Conservation (phyloP, 2,888 invertebrate species). For the Cheilosia grossa region DNA sequence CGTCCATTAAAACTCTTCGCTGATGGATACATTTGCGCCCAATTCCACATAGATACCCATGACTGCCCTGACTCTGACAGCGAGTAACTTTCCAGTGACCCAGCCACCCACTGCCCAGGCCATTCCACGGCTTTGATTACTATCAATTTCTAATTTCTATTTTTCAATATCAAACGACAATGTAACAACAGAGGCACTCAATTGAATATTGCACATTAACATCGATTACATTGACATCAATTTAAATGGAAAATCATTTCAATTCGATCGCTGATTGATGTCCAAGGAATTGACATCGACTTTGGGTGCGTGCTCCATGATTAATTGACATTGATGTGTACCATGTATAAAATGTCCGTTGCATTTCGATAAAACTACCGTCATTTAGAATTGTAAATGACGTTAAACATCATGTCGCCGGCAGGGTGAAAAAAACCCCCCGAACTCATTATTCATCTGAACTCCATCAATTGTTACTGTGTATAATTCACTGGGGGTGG, state of each 20-base stretch:
- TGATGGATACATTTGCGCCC: too few relatives aligned
- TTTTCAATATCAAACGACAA: constrained; percentile 5
- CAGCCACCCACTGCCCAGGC: too few relatives aligned
- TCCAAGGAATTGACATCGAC: constrained; percentile 50
- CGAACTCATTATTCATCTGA: too few relatives aligned
- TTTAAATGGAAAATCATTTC: constrained; percentile 42
- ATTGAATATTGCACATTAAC: constrained; percentile 10
- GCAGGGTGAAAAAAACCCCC: background rate
- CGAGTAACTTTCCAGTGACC: too few relatives aligned
- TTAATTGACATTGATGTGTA: constrained; percentile 34
- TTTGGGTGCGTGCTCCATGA: constrained; percentile 27
- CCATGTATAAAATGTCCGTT: constrained; percentile 6
- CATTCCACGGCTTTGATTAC: background rate
- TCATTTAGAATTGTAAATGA: constrained; percentile 13
- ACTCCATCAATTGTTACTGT: too few relatives aligned
- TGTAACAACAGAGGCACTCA: background rate
- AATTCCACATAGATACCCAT: too few relatives aligned
- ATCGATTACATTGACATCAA: constrained; percentile 44
- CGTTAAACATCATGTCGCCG: background rate
- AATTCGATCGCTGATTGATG: constrained; percentile 45
- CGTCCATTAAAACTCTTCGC: too few relatives aligned
- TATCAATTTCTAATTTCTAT: background rate
- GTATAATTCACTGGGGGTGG: too few relatives aligned
- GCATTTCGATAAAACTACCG: constrained; percentile 14
- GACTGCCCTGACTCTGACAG: too few relatives aligned